phyloP scores from a whole-genome alignment of 2,113 vertebrate species.

The Hipposideros armiger region DNA sequence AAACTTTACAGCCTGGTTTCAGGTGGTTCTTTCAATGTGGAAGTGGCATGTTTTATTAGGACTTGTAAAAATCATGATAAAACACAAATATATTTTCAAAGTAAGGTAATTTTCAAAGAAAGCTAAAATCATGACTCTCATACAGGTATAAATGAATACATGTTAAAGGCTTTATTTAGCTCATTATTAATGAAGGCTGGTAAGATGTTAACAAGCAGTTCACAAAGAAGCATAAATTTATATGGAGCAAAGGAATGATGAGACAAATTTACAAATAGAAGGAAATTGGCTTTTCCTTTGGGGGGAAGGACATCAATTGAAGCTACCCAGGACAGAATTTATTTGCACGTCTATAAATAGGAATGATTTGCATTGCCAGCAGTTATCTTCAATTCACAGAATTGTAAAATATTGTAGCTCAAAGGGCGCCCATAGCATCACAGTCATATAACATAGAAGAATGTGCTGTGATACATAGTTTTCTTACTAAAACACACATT shows the following conservation, averaged over 20 bases:
- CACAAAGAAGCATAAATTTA: not conserved
- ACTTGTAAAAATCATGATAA: not conserved
- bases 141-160: not conserved
- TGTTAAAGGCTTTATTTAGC: not conserved
- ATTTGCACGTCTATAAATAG: not conserved
- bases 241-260: not conserved
- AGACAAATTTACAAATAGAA: not conserved
- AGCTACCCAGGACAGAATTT: not conserved
- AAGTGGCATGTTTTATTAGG: not conserved
- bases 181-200: not conserved
- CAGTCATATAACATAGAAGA: not conserved
- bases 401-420: not conserved
- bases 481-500: not conserved
- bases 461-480: not conserved
- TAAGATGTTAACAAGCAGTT: not conserved
- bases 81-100: not conserved
- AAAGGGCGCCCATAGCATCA: not conserved
- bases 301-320: not conserved
- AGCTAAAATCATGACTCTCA: not conserved
- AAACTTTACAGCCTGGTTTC: not conserved
- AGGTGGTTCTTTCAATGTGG: not conserved
- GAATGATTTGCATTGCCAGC: not conserved
- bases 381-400: not conserved
- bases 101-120: not conserved
- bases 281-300: slow-evolving; percentile 12